Percentiles rank a stretch among this genome's conserved stretches.
Evolutionary conservation across 2,888 invertebrate genomes (phyloP).

Genomic region (Aromia moschata): DNA sequence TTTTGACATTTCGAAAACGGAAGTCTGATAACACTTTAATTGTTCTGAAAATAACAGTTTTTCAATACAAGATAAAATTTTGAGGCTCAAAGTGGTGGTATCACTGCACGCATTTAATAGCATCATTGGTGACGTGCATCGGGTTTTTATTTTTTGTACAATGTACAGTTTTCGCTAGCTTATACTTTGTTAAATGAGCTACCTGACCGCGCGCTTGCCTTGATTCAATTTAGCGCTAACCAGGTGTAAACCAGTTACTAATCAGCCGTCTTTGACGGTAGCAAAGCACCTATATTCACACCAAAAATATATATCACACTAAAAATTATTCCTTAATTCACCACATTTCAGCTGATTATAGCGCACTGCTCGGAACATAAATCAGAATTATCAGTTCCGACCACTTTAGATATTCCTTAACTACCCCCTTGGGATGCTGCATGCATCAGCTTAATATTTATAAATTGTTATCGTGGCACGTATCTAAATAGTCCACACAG

Average conservation of each 20-base stretch:
- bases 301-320: constrained; percentile 44
- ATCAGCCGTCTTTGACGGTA: constrained; percentile 46
- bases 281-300: constrained; percentile 41
- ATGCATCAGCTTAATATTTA: not conserved
- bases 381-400: constrained; percentile 36
- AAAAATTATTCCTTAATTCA: constrained; percentile 37
- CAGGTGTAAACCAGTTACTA: constrained; percentile 49
- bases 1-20: too few species aligned
- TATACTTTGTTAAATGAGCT: too few species aligned
- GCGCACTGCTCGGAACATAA: constrained; percentile 26
- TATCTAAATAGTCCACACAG: not conserved
- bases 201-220: constrained; percentile 5
- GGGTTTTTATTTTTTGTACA: too few species aligned
- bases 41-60: too few species aligned
- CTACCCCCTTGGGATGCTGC: constrained; percentile 17
- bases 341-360: constrained; percentile 36
- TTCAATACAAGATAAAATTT: too few species aligned
- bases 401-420: constrained; percentile 20
- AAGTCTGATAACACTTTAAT: too few species aligned
- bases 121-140: too few species aligned
- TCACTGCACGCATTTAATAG: too few species aligned
- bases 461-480: not conserved
- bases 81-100: too few species aligned
- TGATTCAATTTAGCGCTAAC: constrained; percentile 31
- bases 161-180: too few species aligned